Base-by-base conservation (phyloP, 2,113 vertebrate species). In the Ciconia boyciana region DNA sequence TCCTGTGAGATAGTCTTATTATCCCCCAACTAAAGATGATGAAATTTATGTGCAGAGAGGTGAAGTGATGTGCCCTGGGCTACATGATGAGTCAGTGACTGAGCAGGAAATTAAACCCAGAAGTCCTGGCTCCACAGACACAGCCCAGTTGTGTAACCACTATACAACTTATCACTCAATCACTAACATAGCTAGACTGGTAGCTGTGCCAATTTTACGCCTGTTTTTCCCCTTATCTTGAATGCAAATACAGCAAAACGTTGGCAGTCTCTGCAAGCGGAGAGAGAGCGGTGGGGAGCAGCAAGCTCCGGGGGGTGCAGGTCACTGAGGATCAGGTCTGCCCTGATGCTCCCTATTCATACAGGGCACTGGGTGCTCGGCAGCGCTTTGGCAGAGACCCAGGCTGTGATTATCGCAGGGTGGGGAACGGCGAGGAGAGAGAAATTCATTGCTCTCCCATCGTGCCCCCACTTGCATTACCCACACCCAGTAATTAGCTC, bases 31-130 rank as follows among this genome's bases (percentile, higher is more conserved):
- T 66, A 54, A 48, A 61, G 77, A 94, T 69, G 87, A 92, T 62
- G 81, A 87, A 76, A 93, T 62, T 52, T 76, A n/a, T 24, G 58
- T 32, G 46, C 74, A 44, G 84, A 69, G 91, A 93, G 71, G 66
- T 92, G 66, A 96, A 92, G 84, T 24, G 22, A 74, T 65, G 71
- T 78, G 90, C 94, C 81, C 44, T 17, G 5, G 81, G 90, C 68
- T 83, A 69, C 0, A 2, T 68, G 91, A 64, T 93, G 97, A 97
- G 87, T 97, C 95, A 94, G 83, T 93, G 91, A 66, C 82, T 85
- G 89, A 85, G 51, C 72, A 83, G 89, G 91, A 93, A 93, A 79
- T 94, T 80, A 95, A 95, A 91, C 58, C 13, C 89, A 85, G 81
- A 44, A 94, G 57, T 76, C 81, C 75, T 93, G 93, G 83, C 87